phyloP scores from a whole-genome alignment of 1,140 invertebrate species.

The Ceratina australensis region DNA sequence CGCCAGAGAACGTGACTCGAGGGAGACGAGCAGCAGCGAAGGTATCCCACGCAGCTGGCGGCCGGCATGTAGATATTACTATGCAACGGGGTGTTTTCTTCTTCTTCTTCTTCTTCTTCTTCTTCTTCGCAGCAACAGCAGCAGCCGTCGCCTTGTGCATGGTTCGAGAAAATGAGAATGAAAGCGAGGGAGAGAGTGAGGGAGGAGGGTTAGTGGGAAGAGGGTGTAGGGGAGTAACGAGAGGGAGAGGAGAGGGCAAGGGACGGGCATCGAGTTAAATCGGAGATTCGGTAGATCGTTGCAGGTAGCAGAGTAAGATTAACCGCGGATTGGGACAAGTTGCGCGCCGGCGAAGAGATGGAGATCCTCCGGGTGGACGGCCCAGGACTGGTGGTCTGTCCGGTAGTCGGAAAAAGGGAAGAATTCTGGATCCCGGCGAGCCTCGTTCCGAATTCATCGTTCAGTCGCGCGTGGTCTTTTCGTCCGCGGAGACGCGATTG shows the following conservation, averaged over 20 bases:
- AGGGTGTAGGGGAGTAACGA: not conserved
- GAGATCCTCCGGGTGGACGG: slow-evolving; percentile 77
- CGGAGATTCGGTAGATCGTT: slow-evolving; percentile 75
- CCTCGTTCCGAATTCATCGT: slow-evolving; percentile 80
- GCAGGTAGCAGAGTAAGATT: slow-evolving; percentile 80
- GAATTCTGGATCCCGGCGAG: slow-evolving; percentile 84
- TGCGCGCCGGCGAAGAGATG: slow-evolving; percentile 80
- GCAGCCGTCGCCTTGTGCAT: no score
- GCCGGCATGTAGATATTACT: no score
- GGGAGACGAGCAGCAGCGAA: no score
- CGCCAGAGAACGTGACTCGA: no score
- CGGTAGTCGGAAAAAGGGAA: slow-evolving; percentile 72
- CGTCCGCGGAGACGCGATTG: slow-evolving; percentile 77
- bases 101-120: no score
- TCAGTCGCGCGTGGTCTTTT: slow-evolving; percentile 83
- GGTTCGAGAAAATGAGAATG: no score
- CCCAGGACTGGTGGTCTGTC: slow-evolving; percentile 76
- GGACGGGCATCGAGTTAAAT: slow-evolving; percentile 30
- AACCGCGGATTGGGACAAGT: slow-evolving; percentile 79
- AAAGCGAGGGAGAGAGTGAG: no score
- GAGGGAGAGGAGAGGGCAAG: not conserved
- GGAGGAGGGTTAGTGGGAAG: not conserved
- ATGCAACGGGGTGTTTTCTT: no score
- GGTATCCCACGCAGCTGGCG: no score
- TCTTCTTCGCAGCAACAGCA: no score